phyloP scores from a whole-genome alignment of 2,888 invertebrate genomes.

The Tetranychus piercei region DNA sequence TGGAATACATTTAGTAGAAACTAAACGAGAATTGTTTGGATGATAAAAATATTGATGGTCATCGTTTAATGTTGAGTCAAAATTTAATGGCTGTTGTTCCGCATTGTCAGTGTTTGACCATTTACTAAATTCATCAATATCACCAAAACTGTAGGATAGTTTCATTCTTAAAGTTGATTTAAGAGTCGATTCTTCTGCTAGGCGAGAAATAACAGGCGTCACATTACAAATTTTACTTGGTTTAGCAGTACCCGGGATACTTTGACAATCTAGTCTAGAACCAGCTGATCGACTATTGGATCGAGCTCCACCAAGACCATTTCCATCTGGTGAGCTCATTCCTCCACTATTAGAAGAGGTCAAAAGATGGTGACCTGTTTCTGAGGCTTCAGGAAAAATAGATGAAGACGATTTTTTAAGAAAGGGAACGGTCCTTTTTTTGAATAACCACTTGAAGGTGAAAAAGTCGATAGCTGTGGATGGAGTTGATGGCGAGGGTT shows the following conservation, averaged over 20 bases:
- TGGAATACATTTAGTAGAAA: neutral
- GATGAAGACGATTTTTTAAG: neutral
- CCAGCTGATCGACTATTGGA: neutral
- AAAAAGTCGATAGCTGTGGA: slow-evolving; percentile 6
- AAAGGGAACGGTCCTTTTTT: neutral
- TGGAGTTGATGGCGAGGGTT: neutral
- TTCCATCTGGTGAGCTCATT: neutral
- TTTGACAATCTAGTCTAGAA: slow-evolving; percentile 5
- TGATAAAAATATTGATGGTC: neutral
- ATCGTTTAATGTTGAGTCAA: neutral
- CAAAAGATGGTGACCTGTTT: neutral
- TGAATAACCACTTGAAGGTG: slow-evolving; percentile 8
- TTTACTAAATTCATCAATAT: neutral
- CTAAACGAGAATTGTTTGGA: neutral
- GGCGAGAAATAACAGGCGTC: neutral
- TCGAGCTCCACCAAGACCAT: neutral
- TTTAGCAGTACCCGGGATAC: neutral
- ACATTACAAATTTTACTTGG: neutral
- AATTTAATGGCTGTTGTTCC: neutral
- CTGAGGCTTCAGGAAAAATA: neutral
- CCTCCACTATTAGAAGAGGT: neutral
- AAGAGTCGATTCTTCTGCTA: neutral
- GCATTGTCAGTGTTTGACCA: neutral
- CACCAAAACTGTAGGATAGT: slow-evolving; percentile 3
- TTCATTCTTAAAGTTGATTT: neutral